Evolutionary conservation across 2,888 invertebrate species (phyloP), one percentile per base, ranked within the genome.

Genomic region (Sarcophaga caerulescens): DNA sequence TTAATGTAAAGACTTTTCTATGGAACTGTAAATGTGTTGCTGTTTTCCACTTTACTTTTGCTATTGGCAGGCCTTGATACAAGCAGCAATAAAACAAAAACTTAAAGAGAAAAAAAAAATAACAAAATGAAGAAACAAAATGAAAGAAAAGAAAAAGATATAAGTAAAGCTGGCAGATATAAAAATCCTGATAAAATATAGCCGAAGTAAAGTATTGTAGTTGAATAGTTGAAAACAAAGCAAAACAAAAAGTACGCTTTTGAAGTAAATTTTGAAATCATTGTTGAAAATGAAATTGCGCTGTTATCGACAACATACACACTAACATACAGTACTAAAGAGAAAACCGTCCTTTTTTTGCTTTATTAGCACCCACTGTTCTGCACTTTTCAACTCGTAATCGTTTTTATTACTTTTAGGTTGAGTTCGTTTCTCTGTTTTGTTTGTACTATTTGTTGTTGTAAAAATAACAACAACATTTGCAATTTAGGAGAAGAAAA

Each of bases 281-380:
- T 75, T 79, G 75, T 76, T 79, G 35, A 45, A 47, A 47, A 14
- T 75, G 47, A 71, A 73, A 76, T 73, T 68, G 59, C 68, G 68
- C 76, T 81, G 63, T 23, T 69, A 25, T 44, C 47, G 66, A 8
- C 25, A 73, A 73, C 63, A 81, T 44, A 73, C 76, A 63, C 57
- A 52, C 6, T 11, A 11, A 69, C 35, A 69, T n/a, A n/a, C 35
- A 25, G 5, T 5, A 4, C 25, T 25, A 25, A 25, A 25, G 5
- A 4, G 25, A 5, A 25, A 5, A 3, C 25, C 25, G 25, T 25
- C 23, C 1, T 25, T 5, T 25, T 25, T 0, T 81, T 59, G 59
- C 74, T 74, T 81, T 81, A 81, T 85, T 81, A 74, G 81, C 81
- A 77, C 81, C 57, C 74, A 77, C 81, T 71, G 45, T 52, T 23